Evolutionary conservation across 2,113 vertebrate genomes (phyloP).

Genomic region (Tenebrosternarchus preto): DNA sequence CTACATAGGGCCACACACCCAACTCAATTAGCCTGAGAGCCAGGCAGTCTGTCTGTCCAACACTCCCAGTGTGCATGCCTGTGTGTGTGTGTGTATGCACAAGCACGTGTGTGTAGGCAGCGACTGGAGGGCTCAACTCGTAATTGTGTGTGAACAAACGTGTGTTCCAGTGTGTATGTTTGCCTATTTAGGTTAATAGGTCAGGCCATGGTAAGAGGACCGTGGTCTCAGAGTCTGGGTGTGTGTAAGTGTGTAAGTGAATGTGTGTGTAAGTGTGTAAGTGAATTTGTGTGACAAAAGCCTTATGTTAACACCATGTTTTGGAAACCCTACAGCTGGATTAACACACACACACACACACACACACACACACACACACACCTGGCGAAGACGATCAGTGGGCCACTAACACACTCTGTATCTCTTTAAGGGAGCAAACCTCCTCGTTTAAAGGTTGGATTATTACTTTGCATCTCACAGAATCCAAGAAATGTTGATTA

Average conservation of each 20-base stretch:
- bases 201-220: slow-evolving; percentile 66
- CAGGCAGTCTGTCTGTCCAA: slow-evolving; percentile 76
- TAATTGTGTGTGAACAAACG: slow-evolving; percentile 64
- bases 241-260: slow-evolving; percentile 35
- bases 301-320: slow-evolving; percentile 20
- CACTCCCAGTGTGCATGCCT: slow-evolving; percentile 52
- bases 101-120: slow-evolving; percentile 23
- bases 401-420: no score
- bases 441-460: no score
- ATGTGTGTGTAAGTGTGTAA: slow-evolving; percentile 28
- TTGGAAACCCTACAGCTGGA: slow-evolving; percentile 51
- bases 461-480: no score
- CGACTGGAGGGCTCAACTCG: slow-evolving; percentile 43
- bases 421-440: no score
- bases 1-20: slow-evolving; percentile 77
- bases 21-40: slow-evolving; percentile 76
- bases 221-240: slow-evolving; percentile 45
- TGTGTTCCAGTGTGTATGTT: slow-evolving; percentile 66
- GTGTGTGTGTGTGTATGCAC: slow-evolving; percentile 40
- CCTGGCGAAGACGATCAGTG: no score
- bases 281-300: slow-evolving; percentile 25
- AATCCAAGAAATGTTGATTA: no score
- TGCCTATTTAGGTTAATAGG: slow-evolving; percentile 71
- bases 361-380: no score
- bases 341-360: slow-evolving; percentile 55